Conservation (phyloP, 2,113 vertebrate species). For the Excalfactoria chinensis region DNA sequence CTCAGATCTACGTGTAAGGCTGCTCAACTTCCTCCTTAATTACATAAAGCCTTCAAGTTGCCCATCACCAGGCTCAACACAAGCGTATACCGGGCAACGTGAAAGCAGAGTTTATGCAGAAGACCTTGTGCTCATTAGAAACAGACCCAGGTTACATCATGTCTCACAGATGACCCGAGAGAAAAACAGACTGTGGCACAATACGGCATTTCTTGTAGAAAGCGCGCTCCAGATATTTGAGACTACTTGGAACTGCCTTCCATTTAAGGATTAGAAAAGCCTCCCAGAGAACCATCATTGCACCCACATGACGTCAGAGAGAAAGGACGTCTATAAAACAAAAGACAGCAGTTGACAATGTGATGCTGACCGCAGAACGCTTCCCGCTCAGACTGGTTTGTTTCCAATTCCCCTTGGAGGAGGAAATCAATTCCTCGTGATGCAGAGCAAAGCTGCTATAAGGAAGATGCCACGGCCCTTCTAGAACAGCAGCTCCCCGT, state of each 20-base stretch:
- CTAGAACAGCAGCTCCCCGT: not conserved
- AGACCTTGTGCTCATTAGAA: not conserved
- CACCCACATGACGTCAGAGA: not conserved
- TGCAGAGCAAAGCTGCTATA: not conserved
- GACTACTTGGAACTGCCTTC: not conserved
- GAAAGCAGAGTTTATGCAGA: not conserved
- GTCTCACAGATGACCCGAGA: not conserved
- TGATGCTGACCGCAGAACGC: not conserved
- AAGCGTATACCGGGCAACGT: fast-evolving
- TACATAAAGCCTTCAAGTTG: not conserved
- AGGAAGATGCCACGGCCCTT: not conserved
- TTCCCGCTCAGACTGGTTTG: not conserved
- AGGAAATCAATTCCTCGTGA: not conserved
- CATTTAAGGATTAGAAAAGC: not conserved
- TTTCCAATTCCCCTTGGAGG: not conserved
- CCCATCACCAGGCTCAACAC: not conserved
- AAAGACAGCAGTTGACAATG: not conserved
- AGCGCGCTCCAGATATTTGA: not conserved
- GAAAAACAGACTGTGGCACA: not conserved
- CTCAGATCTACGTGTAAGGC: not conserved
- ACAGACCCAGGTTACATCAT: not conserved
- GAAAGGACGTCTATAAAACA: not conserved
- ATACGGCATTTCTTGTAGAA: not conserved
- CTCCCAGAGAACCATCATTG: not conserved
- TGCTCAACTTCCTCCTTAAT: not conserved